Evolutionary conservation across 2,797 vertebrate species (phyloP).

Genomic region (Pseudotriccus pelzelni): DNA sequence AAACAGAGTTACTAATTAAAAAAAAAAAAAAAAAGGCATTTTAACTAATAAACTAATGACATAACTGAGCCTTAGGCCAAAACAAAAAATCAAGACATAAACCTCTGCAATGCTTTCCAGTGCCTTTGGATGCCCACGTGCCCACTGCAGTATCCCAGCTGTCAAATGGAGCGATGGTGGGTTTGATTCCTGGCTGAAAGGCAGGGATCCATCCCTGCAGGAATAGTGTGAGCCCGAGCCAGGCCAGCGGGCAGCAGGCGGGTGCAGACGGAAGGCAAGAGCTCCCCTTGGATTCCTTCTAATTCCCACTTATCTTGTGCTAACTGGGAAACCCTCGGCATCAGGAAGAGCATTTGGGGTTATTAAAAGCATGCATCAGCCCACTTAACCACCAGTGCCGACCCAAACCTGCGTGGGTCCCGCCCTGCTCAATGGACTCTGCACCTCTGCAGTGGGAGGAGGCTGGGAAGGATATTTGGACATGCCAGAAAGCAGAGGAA

Average conservation of each 20-base stretch:
- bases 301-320: neutral
- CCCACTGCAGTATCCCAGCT: neutral
- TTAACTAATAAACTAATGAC: neutral
- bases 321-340: conserved; percentile 11
- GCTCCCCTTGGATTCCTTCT: neutral
- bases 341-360: neutral
- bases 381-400: neutral
- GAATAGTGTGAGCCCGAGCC: neutral
- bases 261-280: neutral
- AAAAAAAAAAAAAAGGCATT: neutral
- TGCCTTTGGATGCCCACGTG: neutral
- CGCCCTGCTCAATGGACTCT: neutral
- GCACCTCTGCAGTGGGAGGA: neutral
- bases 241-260: neutral
- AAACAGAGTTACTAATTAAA: neutral
- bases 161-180: neutral
- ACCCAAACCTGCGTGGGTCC: neutral
- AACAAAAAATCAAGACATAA: neutral
- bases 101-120: neutral
- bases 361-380: conserved; percentile 41
- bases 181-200: neutral
- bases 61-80: neutral
- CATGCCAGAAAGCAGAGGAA: neutral
- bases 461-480: neutral
- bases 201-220: neutral